A percentile compares a stretch with the other conserved stretches of the same genome.
Evolutionary conservation across 2,797 vertebrate species (phyloP).

Genomic region (Pangasius krempfi): DNA sequence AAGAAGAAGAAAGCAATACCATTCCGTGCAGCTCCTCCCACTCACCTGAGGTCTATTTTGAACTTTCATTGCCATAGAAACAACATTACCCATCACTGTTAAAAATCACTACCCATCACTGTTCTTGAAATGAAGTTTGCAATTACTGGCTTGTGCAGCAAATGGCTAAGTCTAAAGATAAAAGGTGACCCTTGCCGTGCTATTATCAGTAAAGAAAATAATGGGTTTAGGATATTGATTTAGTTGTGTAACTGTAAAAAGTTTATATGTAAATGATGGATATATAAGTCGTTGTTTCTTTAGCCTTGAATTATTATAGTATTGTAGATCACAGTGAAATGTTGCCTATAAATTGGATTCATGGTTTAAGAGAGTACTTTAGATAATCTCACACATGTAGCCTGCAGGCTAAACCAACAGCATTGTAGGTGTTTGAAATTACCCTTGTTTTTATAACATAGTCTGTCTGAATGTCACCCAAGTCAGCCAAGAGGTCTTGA

Average conservation of each 20-base stretch:
- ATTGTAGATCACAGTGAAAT: not conserved
- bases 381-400: not conserved
- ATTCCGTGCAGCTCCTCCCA: not conserved
- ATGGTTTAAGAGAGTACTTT: not conserved
- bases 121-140: not conserved
- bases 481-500: not conserved
- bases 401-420: not conserved
- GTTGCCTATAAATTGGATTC: not conserved
- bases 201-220: not conserved
- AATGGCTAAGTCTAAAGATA: not conserved
- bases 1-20: not conserved
- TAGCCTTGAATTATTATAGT: not conserved
- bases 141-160: not conserved
- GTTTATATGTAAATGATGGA: not conserved
- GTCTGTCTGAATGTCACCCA: not conserved
- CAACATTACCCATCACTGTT: not conserved
- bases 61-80: constrained; percentile 6
- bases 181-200: not conserved
- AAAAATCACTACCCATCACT: constrained; percentile 4
- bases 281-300: not conserved
- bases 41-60: constrained; percentile 1
- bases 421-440: not conserved
- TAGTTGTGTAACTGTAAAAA: not conserved
- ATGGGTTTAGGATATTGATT: not conserved
- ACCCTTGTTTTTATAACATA: not conserved